Evolutionary conservation across 2,888 invertebrate species (phyloP), one percentile per base, ranked within the genome.

Genomic region (Therioaphis trifolii): DNA sequence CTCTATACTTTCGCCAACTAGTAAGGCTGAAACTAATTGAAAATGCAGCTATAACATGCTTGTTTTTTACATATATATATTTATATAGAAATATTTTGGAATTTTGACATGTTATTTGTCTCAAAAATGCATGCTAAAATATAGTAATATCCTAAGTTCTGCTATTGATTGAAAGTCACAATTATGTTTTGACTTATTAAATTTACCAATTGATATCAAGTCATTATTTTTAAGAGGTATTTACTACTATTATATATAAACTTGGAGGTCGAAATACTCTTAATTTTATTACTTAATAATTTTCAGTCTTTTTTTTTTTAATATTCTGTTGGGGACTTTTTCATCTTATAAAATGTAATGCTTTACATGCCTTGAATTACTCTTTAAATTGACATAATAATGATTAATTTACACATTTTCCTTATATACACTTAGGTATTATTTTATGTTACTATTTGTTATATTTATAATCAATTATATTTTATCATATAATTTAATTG

Each of bases 11-110:
- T 55, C 55, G 40, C 58, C 80, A 80, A 80, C 24, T 72, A 61
- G 29, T 61, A 80, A 61, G 80, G 71, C 80, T 80, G 80, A 68
- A 72, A 72, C 49, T 72, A 21, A 79, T 55, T 69, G n/a, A 71
- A 80, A 80, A 61, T 69, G 15, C 69, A 69, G 58, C 58, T 69
- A 15, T 49, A 66, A 27, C 52, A 55, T 15, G 68, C 52, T 78
- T 78, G 2, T 35, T 66, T 29, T 66, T 29, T 77, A 35, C 66
- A 35, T 66, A 66, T 66, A 24, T 61, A 40, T 63, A 27, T 55
- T 15, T 72, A 52, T 61, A 21, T 66, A 35, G n/a, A 35, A 24
- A 74, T 55, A n/a, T n/a, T 35, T 49, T 15, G 40, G 1, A n/a
- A 24, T 35, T 14, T 77, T 43, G 21, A 35, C 14, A 52, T 63